Conservation (phyloP, 2,797 vertebrate species). For the Apogon hyalosoma region DNA sequence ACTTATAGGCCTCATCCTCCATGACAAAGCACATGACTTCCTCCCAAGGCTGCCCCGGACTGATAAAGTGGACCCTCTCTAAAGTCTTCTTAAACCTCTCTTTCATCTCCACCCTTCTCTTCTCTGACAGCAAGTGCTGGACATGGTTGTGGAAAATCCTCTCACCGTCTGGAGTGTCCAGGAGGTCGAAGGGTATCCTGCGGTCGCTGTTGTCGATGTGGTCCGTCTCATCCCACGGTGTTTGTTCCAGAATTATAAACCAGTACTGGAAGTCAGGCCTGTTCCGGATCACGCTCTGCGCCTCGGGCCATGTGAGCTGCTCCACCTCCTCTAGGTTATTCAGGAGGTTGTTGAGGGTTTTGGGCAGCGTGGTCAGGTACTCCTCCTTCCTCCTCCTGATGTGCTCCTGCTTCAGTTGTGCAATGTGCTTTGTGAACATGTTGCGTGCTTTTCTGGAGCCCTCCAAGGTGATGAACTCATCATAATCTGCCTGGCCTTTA, state of each 20-base stretch:
- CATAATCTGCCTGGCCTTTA: conserved; percentile 95
- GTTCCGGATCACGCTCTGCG: conserved; percentile 92
- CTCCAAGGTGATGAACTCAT: conserved; percentile 96
- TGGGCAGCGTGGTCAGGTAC: conserved; percentile 94
- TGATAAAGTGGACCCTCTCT: conserved; percentile 96
- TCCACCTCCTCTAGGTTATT: conserved; percentile 97
- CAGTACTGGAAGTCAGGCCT: conserved; percentile 93
- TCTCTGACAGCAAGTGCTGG: conserved; percentile 95
- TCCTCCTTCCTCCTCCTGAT: conserved; percentile 95
- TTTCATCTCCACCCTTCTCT: conserved; percentile 96
- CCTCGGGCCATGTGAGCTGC: conserved; percentile 92
- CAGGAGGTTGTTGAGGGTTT: conserved; percentile 94
- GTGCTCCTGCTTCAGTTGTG: conserved; percentile 97
- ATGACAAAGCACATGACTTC: conserved; percentile 98
- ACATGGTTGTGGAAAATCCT: conserved; percentile 96
- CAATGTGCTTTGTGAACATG: conserved; percentile 95
- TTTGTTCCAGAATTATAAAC: conserved; percentile 95
- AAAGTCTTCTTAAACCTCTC: conserved; percentile 99
- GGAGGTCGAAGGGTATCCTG: conserved; percentile 96
- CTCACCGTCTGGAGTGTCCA: conserved; percentile 91
- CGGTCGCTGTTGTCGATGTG: conserved; percentile 96
- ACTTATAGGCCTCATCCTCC: conserved; percentile 98
- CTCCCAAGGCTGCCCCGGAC: conserved; percentile 96
- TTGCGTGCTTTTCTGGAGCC: conserved; percentile 94
- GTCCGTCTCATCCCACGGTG: conserved; percentile 97